Evolutionary conservation across 2,888 invertebrate species (phyloP).

Genomic region (Noctua pronuba): DNA sequence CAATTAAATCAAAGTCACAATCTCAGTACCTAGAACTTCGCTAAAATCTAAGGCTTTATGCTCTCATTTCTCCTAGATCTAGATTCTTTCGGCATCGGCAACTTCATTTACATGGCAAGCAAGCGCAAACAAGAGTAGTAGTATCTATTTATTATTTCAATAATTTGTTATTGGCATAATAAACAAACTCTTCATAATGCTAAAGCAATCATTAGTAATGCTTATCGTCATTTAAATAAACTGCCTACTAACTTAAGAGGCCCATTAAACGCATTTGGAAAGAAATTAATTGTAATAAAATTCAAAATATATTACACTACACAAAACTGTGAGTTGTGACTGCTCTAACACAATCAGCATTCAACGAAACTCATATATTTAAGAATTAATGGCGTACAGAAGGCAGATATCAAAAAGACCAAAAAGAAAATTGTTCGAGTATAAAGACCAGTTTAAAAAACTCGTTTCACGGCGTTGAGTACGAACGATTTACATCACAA

Average conservation of each 20-base stretch:
- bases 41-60: background rate
- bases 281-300: conserved; percentile 17
- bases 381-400: conserved; percentile 32
- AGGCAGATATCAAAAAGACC: conserved; percentile 21
- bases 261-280: conserved; percentile 17
- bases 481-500: conserved; percentile 46
- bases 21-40: background rate
- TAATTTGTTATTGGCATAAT: background rate
- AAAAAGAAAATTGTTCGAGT: conserved; percentile 36
- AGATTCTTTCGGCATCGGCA: background rate
- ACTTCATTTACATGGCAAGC: conserved; percentile 7
- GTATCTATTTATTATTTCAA: background rate
- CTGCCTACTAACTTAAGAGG: conserved; percentile 5
- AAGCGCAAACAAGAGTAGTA: background rate
- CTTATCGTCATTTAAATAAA: conserved; percentile 9
- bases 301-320: conserved; percentile 20
- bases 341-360: conserved; percentile 23
- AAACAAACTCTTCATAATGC: background rate
- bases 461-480: conserved; percentile 51
- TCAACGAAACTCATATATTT: conserved; percentile 42
- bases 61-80: conserved; percentile 16
- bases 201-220: conserved; percentile 11
- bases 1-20: background rate
- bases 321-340: conserved; percentile 14
- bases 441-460: conserved; percentile 49